phyloP scores from a whole-genome alignment of 2,113 vertebrate species.

The Tretioscincus oriximinensis region DNA sequence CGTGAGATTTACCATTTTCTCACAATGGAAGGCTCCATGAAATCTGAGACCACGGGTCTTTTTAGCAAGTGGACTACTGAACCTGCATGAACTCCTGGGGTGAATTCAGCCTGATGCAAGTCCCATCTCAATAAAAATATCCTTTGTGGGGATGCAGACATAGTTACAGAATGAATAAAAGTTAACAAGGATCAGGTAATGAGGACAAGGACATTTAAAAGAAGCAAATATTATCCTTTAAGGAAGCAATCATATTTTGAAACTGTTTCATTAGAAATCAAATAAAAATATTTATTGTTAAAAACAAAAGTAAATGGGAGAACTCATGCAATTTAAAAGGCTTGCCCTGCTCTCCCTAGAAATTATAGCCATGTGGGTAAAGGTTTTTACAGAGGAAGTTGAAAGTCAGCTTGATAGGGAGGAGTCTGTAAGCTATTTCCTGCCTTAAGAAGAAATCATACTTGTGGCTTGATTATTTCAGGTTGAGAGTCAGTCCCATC shows the following conservation, averaged over 20 bases:
- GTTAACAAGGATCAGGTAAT: background rate
- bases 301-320: background rate
- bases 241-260: background rate
- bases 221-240: background rate
- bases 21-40: too few relatives aligned
- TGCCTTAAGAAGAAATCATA: constrained; percentile 23
- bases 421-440: constrained; percentile 13
- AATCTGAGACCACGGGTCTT: too few relatives aligned
- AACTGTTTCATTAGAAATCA: background rate
- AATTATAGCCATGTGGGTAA: constrained; percentile 29
- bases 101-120: too few relatives aligned
- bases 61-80: too few relatives aligned
- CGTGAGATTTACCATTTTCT: too few relatives aligned
- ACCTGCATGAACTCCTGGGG: too few relatives aligned
- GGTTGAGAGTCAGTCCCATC: constrained; percentile 43
- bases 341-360: background rate
- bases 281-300: background rate
- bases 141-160: background rate
- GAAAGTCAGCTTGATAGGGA: constrained; percentile 21
- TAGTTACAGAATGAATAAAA: background rate
- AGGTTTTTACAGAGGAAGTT: constrained; percentile 31
- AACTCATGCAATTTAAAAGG: background rate
- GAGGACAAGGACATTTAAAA: background rate
- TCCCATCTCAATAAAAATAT: too few relatives aligned
- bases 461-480: constrained; percentile 35